These are phyloP conservation scores for Ataeniobius toweri DNA, from an alignment of 2,797 vertebrate species.

Conservation along the genomic window DNA sequence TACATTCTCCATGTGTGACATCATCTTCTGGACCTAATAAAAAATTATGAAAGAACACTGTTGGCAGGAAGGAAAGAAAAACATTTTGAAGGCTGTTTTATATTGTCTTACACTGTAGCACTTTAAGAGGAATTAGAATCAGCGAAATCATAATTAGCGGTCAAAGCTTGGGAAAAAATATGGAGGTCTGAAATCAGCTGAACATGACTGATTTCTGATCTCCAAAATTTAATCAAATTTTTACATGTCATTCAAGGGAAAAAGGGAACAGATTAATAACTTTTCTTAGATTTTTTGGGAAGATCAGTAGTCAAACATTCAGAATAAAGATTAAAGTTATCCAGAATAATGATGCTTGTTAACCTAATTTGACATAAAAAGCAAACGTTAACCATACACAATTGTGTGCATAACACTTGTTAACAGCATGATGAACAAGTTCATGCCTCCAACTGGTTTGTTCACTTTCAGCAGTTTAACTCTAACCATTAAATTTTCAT, in stretches of 20 bases:
- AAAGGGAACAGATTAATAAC: neutral
- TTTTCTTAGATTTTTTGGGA: neutral
- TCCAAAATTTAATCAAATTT: neutral
- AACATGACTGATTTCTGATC: conserved; percentile 31
- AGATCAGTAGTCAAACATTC: neutral
- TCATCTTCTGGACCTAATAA: neutral
- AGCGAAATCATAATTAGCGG: neutral
- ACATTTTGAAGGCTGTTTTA: neutral
- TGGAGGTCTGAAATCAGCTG: conserved; percentile 53
- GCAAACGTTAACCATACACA: neutral
- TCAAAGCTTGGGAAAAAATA: conserved; percentile 18
- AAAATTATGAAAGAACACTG: neutral
- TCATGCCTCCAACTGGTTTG: conserved; percentile 54
- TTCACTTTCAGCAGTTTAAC: conserved; percentile 26
- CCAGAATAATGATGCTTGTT: neutral
- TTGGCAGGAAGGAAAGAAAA: neutral
- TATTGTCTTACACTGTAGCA: neutral
- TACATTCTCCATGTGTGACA: neutral
- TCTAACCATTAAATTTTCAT: neutral
- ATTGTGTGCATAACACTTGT: neutral
- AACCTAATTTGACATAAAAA: neutral
- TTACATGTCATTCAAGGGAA: neutral
- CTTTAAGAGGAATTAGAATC: neutral
- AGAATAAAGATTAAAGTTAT: neutral
- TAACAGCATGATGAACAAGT: conserved; percentile 54